Evolutionary conservation across 2,797 vertebrate genomes (phyloP).

Genomic region (Sitta carolinensis): DNA sequence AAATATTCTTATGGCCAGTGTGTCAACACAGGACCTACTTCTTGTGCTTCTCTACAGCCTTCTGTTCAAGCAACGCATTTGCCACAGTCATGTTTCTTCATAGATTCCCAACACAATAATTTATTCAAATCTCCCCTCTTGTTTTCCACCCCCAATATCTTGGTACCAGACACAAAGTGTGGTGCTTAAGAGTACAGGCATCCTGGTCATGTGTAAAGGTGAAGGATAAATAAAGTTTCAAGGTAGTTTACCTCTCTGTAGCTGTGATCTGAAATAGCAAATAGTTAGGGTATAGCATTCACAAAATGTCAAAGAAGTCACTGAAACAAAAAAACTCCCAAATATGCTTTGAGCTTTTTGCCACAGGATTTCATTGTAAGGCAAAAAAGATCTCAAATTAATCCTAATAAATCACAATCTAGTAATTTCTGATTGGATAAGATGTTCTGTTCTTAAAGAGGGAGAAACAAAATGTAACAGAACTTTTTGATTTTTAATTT

Average conservation of each 20-base stretch:
- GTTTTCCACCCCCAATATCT: neutral
- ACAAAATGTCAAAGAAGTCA: neutral
- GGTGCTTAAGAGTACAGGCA: neutral
- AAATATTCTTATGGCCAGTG: neutral
- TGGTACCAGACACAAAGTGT: neutral
- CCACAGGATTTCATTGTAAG: fast-evolving
- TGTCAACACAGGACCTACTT: neutral
- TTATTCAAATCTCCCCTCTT: neutral
- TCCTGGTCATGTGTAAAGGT: neutral
- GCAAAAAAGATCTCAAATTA: neutral
- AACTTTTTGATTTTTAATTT: neutral
- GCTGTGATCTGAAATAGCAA: neutral
- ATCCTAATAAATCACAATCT: neutral
- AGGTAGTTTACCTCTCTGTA: neutral
- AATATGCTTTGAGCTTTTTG: neutral
- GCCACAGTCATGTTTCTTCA: neutral
- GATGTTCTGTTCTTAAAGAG: neutral
- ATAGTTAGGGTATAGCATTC: neutral
- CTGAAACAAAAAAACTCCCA: neutral
- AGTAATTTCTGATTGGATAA: neutral
- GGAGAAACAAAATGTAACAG: neutral
- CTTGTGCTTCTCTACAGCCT: neutral
- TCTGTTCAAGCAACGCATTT: neutral
- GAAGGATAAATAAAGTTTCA: neutral
- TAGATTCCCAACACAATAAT: neutral